Percentiles rank a stretch among this genome's conserved stretches.
Evolutionary conservation across 2,797 vertebrate genomes (phyloP).

Genomic region (Eleutherodactylus coqui): DNA sequence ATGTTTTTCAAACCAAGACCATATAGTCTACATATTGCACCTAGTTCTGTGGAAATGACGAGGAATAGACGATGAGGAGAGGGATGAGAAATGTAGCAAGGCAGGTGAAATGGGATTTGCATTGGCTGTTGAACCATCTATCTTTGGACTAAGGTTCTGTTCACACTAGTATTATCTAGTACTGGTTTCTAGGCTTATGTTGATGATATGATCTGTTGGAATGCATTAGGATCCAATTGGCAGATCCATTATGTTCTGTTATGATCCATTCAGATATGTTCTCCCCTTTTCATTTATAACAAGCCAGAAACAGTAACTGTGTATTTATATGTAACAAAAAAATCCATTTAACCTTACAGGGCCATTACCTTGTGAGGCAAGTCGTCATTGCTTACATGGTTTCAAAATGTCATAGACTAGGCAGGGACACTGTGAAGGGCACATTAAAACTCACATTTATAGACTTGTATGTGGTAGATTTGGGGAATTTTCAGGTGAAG

Average conservation of each 20-base stretch:
- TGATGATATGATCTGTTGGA: neutral
- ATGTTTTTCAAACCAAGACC: neutral
- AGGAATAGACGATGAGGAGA: neutral
- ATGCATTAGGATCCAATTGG: neutral
- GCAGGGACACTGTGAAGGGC: too few relatives aligned
- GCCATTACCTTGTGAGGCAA: too few relatives aligned
- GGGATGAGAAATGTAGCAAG: neutral
- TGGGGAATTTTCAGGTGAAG: too few relatives aligned
- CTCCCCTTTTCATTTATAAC: neutral
- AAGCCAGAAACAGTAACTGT: neutral
- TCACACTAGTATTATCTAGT: neutral
- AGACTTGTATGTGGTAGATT: too few relatives aligned
- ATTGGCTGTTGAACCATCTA: neutral
- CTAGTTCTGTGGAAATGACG: neutral
- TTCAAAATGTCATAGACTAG: too few relatives aligned
- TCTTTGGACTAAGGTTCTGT: neutral
- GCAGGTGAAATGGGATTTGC: neutral
- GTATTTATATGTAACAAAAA: too few relatives aligned
- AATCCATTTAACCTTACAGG: too few relatives aligned
- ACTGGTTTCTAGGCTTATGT: neutral
- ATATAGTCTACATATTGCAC: neutral
- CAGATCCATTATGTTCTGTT: neutral
- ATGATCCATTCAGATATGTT: neutral
- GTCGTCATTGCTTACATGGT: too few relatives aligned
- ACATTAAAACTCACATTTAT: too few relatives aligned